A percentile compares a stretch with the other conserved stretches of the same genome.
These are phyloP conservation scores for Drosophila longiperda DNA, from an alignment of 2,888 invertebrate species.

Conservation along the genomic window DNA sequence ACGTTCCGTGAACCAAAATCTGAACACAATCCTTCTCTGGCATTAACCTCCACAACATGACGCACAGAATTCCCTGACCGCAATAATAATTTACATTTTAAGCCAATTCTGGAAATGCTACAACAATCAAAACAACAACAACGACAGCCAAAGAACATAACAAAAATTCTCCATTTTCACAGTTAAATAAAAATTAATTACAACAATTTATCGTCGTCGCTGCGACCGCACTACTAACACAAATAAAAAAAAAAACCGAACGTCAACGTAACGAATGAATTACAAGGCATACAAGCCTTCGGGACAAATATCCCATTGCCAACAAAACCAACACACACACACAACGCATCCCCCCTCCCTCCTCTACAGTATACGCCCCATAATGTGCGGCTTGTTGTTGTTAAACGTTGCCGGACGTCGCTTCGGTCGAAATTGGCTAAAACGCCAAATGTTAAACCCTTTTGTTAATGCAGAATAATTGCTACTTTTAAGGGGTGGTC, in stretches of 20 bases:
- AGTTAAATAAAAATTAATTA: conserved; percentile 84
- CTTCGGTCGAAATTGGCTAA: conserved; percentile 63
- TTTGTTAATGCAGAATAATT: conserved; percentile 82
- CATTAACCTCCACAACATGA: conserved; percentile 52
- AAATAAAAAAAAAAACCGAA: conserved; percentile 23
- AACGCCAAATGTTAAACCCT: conserved; percentile 81
- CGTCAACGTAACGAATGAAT: conserved; percentile 71
- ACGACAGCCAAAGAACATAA: conserved; percentile 5
- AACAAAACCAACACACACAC: conserved; percentile 5
- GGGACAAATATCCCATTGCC: conserved; percentile 56
- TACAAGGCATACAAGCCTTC: conserved; percentile 73
- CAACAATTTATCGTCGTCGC: conserved; percentile 79
- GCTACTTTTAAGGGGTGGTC: conserved; percentile 69
- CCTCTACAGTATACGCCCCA: conserved; percentile 11
- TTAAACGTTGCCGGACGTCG: conserved; percentile 63
- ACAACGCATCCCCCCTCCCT: not conserved
- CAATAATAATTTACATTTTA: conserved; percentile 82
- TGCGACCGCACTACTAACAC: conserved; percentile 46
- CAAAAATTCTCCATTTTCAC: conserved; percentile 75
- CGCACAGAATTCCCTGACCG: conserved; percentile 66
- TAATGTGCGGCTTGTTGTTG: conserved; percentile 79
- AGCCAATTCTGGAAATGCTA: conserved; percentile 81
- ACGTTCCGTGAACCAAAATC: conserved; percentile 58
- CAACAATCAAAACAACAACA: conserved; percentile 6
- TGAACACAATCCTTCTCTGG: conserved; percentile 49